These are phyloP conservation scores for Lagopus leucura DNA, from an alignment of 2,113 vertebrate species.

Conservation along the genomic window DNA sequence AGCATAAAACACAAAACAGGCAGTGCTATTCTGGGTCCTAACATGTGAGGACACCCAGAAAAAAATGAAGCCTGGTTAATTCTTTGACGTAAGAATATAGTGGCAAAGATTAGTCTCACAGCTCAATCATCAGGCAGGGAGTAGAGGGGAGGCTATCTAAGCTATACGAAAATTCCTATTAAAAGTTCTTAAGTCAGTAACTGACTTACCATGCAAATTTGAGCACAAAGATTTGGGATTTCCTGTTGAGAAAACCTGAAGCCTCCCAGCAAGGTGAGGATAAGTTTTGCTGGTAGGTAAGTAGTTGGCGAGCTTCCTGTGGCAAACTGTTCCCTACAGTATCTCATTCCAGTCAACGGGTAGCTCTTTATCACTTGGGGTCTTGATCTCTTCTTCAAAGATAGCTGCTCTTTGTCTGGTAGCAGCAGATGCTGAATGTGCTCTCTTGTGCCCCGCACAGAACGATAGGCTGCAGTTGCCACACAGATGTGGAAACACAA, in stretches of 20 bases:
- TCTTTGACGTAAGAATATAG: background rate
- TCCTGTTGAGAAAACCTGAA: background rate
- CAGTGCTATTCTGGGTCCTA: background rate
- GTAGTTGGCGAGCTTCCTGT: background rate
- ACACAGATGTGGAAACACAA: background rate
- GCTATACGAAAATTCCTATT: background rate
- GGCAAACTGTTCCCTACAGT: background rate
- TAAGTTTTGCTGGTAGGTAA: background rate
- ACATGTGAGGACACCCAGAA: background rate
- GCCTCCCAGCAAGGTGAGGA: background rate
- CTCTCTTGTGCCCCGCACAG: background rate
- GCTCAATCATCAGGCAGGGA: fast-evolving
- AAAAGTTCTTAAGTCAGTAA: background rate
- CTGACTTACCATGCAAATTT: background rate
- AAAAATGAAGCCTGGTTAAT: background rate
- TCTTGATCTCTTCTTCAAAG: background rate
- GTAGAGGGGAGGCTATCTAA: background rate
- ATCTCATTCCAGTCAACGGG: background rate
- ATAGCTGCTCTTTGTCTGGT: background rate
- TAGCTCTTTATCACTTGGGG: background rate
- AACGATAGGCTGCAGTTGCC: background rate
- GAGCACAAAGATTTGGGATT: background rate
- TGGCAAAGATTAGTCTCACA: background rate
- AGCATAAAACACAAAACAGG: background rate
- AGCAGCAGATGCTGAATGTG: background rate